Conservation (phyloP, 2,797 vertebrate genomes). For the Xiphophorus birchmanni region DNA sequence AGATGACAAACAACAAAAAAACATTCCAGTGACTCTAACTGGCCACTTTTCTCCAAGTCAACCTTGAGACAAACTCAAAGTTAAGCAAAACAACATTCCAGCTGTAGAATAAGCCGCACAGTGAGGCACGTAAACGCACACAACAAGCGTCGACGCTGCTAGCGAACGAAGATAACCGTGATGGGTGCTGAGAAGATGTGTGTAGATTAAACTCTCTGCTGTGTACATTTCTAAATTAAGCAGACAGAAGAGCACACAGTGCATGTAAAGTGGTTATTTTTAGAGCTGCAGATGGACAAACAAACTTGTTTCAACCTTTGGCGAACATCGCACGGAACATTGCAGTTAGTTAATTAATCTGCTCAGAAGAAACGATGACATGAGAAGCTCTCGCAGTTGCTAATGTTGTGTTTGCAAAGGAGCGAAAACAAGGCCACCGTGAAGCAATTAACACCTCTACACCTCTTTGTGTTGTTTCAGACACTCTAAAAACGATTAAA, state of each 20-base stretch:
- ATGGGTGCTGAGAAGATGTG: slow-evolving; percentile 48
- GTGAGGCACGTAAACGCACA: slow-evolving; percentile 14
- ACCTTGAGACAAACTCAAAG: slow-evolving; percentile 17
- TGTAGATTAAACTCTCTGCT: slow-evolving; percentile 58
- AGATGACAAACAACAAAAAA: slow-evolving; percentile 49
- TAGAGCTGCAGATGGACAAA: slow-evolving; percentile 34
- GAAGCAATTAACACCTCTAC: background rate
- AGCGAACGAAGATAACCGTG: slow-evolving; percentile 20
- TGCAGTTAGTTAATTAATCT: background rate
- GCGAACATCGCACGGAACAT: slow-evolving; percentile 9
- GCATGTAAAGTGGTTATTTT: slow-evolving; percentile 49
- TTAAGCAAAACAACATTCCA: background rate
- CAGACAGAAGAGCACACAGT: slow-evolving; percentile 25
- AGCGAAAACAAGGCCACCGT: background rate
- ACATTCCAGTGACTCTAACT: slow-evolving; percentile 66
- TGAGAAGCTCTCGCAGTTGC: background rate
- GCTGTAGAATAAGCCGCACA: background rate
- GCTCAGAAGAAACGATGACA: background rate
- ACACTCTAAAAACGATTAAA: background rate
- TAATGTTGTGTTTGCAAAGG: background rate
- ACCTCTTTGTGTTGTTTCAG: background rate
- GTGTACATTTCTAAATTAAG: slow-evolving; percentile 50
- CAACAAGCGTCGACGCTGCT: slow-evolving; percentile 26
- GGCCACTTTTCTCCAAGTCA: slow-evolving; percentile 47
- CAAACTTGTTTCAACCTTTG: slow-evolving; percentile 39